Base-by-base conservation (phyloP, 2,888 invertebrate genomes). In the Tanypteryx hageni region DNA sequence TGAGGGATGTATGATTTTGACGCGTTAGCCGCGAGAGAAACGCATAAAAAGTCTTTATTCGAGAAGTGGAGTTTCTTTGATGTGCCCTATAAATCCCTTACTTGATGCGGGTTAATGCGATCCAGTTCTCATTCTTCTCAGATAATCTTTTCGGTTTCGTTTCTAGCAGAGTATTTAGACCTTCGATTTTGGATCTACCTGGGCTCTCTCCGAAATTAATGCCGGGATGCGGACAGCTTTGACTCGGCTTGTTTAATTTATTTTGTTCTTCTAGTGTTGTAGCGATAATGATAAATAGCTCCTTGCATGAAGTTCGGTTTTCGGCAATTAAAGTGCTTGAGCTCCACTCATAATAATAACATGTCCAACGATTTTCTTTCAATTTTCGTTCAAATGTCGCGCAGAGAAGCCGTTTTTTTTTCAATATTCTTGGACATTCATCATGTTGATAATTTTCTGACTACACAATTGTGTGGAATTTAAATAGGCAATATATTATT, bases 231-330 rank as follows among this genome's bases (percentile, higher is more conserved):
- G 22, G 27, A 76, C 68, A n/a, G 22, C 18, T 68, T 68, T 22
- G 7, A 11, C 27, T 76, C 76, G 10, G 27, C 22, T 27, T 68
- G 68, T 68, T 68, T 68, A 22, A 27, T 76, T 22, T 76, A 27
- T 76, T 76, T 76, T 68, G 68, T 68, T 68, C n/a, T 18, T 22
- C 68, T 9, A 18, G n/a, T 68, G 18, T n/a, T 22, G 76, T 76
- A 68, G 22, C 76, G 76, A 76, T 76, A 27, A 76, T 76, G 76
- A 76, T 76, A 76, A 76, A 76, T 76, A 27, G 76, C 22, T 76
- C 76, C 22, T 68, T 68, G 68, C 68, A 68, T 22, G 68, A 68
- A 68, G 18, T 22, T 68, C 18, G 18, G 18, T 68, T 68, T 68
- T 22, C 9, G 1, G 5, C 5, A 44, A 44, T 44, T 44, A 44